phyloP scores from a whole-genome alignment of 2,113 vertebrate species.

The Lethenteron camtschaticum region DNA sequence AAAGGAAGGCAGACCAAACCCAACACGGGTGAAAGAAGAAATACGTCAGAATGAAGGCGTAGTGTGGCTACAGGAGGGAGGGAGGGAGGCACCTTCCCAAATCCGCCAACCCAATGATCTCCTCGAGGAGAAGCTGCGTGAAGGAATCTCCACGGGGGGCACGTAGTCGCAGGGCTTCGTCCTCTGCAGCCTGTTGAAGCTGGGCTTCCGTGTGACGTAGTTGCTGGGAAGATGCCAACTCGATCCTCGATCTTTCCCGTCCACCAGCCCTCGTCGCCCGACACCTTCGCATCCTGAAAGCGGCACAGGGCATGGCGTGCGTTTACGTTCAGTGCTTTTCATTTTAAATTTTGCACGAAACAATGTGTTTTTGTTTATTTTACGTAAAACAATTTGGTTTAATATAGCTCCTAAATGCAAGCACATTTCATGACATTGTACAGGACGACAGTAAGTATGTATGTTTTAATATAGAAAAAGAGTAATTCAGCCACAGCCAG shows the following conservation, averaged over 20 bases:
- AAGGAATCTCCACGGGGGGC: conserved; percentile 59
- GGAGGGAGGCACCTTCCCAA: conserved; percentile 47
- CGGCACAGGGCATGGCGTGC: neutral
- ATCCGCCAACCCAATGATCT: conserved; percentile 96
- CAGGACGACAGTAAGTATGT: too few relatives aligned
- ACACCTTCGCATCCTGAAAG: conserved; percentile 48
- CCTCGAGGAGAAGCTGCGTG: conserved; percentile 61
- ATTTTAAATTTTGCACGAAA: neutral
- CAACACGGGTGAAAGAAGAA: too few relatives aligned
- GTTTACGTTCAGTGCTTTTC: neutral
- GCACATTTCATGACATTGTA: too few relatives aligned
- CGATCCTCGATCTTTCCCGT: conserved; percentile 71
- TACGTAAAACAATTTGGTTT: too few relatives aligned
- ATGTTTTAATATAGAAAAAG: too few relatives aligned
- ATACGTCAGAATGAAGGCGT: too few relatives aligned
- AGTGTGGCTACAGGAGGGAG: too few relatives aligned
- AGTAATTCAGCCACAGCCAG: too few relatives aligned
- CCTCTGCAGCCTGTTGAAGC: conserved; percentile 31
- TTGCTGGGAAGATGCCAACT: conserved; percentile 81
- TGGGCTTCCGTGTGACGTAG: conserved; percentile 54
- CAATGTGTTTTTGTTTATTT: neutral
- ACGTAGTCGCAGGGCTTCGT: conserved; percentile 21
- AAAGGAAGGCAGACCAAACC: too few relatives aligned
- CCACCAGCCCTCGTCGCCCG: conserved; percentile 92
- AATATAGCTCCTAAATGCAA: too few relatives aligned